phyloP scores from a whole-genome alignment of 2,797 vertebrate genomes.

The Pseudomugil tenellus region DNA sequence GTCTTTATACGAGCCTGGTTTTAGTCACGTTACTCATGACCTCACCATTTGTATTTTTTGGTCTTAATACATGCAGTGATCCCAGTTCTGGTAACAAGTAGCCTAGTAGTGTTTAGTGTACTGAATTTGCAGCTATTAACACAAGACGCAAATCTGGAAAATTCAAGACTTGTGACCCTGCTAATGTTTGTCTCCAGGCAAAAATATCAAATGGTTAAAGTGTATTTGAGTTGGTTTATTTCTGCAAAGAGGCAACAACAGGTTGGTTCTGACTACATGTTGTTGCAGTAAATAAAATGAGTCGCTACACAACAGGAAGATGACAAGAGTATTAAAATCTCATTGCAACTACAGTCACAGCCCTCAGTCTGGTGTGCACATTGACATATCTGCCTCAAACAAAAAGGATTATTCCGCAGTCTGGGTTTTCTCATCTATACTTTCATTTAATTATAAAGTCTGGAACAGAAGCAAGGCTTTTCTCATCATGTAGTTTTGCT shows the following conservation, averaged over 20 bases:
- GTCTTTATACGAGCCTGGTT: not conserved
- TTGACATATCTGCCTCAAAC: not conserved
- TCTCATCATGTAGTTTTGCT: slow-evolving; percentile 26
- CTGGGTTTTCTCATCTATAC: slow-evolving; percentile 3
- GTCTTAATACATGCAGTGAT: not conserved
- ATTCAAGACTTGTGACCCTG: too few relatives aligned
- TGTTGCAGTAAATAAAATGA: not conserved
- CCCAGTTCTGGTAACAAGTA: not conserved
- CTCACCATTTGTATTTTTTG: too few relatives aligned
- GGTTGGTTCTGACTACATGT: not conserved
- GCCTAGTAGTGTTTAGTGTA: too few relatives aligned
- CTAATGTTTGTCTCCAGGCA: too few relatives aligned
- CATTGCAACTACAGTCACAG: not conserved
- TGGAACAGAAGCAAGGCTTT: slow-evolving; percentile 15
- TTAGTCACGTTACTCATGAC: not conserved
- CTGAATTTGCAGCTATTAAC: too few relatives aligned
- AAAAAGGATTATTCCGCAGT: not conserved
- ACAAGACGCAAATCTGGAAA: too few relatives aligned
- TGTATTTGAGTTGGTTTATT: too few relatives aligned
- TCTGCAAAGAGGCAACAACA: not conserved
- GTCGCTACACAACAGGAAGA: not conserved
- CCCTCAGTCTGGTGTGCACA: not conserved
- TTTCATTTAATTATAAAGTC: slow-evolving; percentile 13
- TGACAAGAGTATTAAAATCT: not conserved
- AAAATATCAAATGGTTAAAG: too few relatives aligned